These are phyloP conservation scores for Chromobotia macracanthus DNA, from an alignment of 2,797 vertebrate genomes.

Conservation along the genomic window DNA sequence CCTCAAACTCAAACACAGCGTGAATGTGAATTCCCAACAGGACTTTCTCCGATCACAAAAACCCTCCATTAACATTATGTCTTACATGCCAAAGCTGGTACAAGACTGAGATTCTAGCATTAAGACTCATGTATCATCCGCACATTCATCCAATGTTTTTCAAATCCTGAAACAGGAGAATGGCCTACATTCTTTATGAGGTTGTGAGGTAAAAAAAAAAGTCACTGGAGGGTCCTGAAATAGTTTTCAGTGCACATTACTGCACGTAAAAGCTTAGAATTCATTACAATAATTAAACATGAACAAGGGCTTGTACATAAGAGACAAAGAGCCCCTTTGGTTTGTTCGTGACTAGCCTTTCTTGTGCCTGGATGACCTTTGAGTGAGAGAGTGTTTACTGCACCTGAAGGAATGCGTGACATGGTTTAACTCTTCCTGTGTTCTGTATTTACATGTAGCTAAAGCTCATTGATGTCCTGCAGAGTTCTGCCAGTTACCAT, in stretches of 20 bases:
- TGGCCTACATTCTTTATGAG: conserved; percentile 50
- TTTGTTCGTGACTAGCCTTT: conserved; percentile 18
- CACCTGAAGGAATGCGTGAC: conserved; percentile 5
- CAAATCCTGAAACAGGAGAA: conserved; percentile 29
- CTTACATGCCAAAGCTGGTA: conserved; percentile 3
- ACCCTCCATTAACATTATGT: conserved; percentile 19
- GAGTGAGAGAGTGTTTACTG: neutral
- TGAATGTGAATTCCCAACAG: neutral
- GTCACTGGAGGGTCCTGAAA: conserved; percentile 46
- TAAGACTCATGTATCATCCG: conserved; percentile 1
- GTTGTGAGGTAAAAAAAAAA: conserved; percentile 34
- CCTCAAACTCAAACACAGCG: conserved; percentile 16
- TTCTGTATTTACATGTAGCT: neutral
- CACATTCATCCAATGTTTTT: neutral
- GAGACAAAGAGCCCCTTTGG: neutral
- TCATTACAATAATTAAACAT: conserved; percentile 40
- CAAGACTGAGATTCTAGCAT: neutral
- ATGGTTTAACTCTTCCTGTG: conserved; percentile 1
- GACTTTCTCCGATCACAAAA: conserved; percentile 20
- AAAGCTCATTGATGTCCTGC: conserved; percentile 8
- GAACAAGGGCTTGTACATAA: neutral
- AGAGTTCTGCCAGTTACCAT: conserved; percentile 11
- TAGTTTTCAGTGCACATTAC: conserved; percentile 27
- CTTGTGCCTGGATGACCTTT: conserved; percentile 1
- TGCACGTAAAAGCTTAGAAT: neutral